Base-by-base conservation (phyloP, 2,113 vertebrate genomes). In the Poeciliopsis retropinna region DNA sequence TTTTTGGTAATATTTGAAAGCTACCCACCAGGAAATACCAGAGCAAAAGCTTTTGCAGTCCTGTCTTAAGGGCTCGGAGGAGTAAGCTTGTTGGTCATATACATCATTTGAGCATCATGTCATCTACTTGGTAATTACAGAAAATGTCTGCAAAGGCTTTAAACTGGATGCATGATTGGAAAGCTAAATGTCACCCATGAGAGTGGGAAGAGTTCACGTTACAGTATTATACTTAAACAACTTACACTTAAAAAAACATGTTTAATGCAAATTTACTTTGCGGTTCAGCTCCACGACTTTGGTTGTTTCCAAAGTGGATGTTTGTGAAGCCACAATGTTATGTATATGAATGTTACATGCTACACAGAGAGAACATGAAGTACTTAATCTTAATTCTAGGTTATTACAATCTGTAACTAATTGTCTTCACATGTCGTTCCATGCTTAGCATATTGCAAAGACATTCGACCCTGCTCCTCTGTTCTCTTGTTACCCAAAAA, bases 361-460 rank as follows among this genome's bases (percentile, higher is more conserved):
- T 6, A 15, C 14, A 60, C 5, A 64, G 1, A 28, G 14, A 63
- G 12, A 1, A 71, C 60, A 73, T 30, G 10, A 63, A 63, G 31
- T 27, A 67, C 65, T 54, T 15, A 41, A 5, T 74, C 44, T 75
- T 64, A 64, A 63, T 60, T 27, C 29, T 68, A 14, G 54, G 27
- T 70, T 37, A 61, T 76, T 73, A 29, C 25, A 68, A n/a, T 62
- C 78, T 22, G 34, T 76, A 60, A 78, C 54, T 39, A 75, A 72
- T 34, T 2, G 29, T 82, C 64, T 32, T 19, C 62, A 78, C 47
- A 70, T 71, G 72, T 30, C 68, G 60, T 67, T 32, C 22, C 37
- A 31, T 37, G 29, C 64, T 78, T 64, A 15, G 14, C 25, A 70
- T 90, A 89, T 92, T 87, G 70, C 44, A 73, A 90, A 88, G 70